Conservation (phyloP, 2,797 vertebrate genomes). For the Eremophila alpestris region DNA sequence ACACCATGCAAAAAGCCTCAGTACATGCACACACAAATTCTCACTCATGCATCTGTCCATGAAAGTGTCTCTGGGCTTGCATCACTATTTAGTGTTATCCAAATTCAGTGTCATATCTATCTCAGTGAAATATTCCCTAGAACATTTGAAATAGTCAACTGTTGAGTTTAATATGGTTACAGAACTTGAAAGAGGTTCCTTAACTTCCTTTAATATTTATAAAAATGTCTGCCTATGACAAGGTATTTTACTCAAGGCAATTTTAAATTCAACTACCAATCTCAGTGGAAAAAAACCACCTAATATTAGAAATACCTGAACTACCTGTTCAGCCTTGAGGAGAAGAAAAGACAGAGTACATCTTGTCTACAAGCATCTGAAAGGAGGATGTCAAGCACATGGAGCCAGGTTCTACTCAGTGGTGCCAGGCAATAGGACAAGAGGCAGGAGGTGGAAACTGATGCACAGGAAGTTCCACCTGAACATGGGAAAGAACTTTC, state of each 20-base stretch:
- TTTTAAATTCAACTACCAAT: neutral
- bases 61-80: neutral
- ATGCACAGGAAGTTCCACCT: neutral
- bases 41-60: neutral
- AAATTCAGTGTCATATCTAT: neutral
- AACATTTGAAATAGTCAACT: neutral
- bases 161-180: neutral
- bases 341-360: neutral
- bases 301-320: neutral
- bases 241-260: neutral
- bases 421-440: neutral
- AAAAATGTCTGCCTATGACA: neutral
- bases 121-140: neutral
- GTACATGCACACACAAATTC: neutral
- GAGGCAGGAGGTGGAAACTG: neutral
- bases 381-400: neutral
- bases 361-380: neutral
- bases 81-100: neutral
- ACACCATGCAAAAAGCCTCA: neutral
- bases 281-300: neutral
- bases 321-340: neutral
- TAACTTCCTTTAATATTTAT: neutral
- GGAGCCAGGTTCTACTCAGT: neutral
- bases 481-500: neutral
- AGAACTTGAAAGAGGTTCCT: neutral